Evolutionary conservation across 2,888 invertebrate species (phyloP).

Genomic region (Cyclophora punctaria): DNA sequence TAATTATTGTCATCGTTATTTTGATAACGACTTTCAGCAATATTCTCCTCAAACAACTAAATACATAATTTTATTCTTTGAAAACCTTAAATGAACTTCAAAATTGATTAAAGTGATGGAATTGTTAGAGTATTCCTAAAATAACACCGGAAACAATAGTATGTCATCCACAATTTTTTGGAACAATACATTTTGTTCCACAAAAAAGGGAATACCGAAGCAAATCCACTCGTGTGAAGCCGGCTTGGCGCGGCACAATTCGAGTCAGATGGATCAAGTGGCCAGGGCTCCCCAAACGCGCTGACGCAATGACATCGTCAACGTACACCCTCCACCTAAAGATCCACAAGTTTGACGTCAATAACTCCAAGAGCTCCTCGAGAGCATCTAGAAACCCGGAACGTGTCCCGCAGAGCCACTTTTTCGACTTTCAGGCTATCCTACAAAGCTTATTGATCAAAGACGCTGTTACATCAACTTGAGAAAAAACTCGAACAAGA

Average conservation of each 20-base stretch:
- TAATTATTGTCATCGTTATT: too few relatives aligned
- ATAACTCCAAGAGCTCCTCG: conserved; percentile 31
- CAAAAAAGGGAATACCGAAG: conserved; percentile 17
- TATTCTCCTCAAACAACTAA: too few relatives aligned
- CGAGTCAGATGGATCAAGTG: conserved; percentile 40
- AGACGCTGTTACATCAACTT: conserved; percentile 25
- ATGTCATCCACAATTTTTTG: neutral
- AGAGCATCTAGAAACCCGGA: conserved; percentile 26
- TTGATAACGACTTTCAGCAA: too few relatives aligned
- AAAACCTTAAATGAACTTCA: too few relatives aligned
- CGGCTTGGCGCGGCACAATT: conserved; percentile 31
- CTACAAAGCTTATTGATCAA: conserved; percentile 48
- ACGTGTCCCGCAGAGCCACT: conserved; percentile 49
- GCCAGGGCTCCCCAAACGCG: conserved; percentile 35
- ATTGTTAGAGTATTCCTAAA: too few relatives aligned
- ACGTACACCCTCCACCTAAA: conserved; percentile 35
- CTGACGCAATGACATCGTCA: conserved; percentile 54
- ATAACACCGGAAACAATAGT: too few relatives aligned
- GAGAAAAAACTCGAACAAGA: conserved; percentile 5
- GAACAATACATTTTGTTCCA: conserved; percentile 13
- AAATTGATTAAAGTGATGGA: too few relatives aligned
- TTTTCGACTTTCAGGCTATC: conserved; percentile 31
- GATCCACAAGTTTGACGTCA: conserved; percentile 50
- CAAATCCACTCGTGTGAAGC: conserved; percentile 20
- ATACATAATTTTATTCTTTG: too few relatives aligned